Percentiles rank a stretch among this genome's conserved stretches.
Evolutionary conservation across 1,140 invertebrate genomes (phyloP).

Genomic region (Drosophila ogumai): DNA sequence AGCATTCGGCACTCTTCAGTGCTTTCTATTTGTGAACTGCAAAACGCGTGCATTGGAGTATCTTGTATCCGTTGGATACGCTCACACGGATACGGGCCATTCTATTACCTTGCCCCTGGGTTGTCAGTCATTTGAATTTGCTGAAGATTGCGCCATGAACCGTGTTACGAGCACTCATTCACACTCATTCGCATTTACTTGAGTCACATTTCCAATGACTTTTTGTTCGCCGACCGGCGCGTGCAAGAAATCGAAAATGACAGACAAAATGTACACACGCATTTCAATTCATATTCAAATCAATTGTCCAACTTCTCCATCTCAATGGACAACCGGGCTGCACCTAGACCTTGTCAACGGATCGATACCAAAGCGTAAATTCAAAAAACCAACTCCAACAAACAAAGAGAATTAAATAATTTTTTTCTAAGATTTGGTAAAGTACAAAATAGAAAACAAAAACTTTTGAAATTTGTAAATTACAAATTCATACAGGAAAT

Average conservation of each 20-base stretch:
- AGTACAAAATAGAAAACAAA: background rate
- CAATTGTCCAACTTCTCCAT: conserved; percentile 70
- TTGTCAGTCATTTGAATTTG: conserved; percentile 54
- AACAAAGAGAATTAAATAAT: conserved; percentile 71
- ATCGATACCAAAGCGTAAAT: conserved; percentile 23
- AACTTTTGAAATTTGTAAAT: conserved; percentile 18
- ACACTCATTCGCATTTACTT: conserved; percentile 46
- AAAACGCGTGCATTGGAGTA: conserved; percentile 10
- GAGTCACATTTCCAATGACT: conserved; percentile 57
- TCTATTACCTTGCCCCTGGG: conserved; percentile 49
- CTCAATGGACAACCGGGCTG: conserved; percentile 58
- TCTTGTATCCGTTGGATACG: conserved; percentile 6
- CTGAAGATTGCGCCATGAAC: conserved; percentile 57
- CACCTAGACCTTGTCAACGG: conserved; percentile 81
- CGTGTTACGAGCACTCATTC: conserved; percentile 40
- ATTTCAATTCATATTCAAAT: conserved; percentile 67
- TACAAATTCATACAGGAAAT: conserved; percentile 36
- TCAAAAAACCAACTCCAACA: conserved; percentile 37
- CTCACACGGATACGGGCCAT: conserved; percentile 3
- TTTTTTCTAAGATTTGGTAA: conserved; percentile 1
- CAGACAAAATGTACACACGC: conserved; percentile 39
- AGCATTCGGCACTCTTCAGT: background rate
- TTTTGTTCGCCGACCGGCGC: conserved; percentile 52
- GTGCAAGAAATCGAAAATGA: conserved; percentile 71
- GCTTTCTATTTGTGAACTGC: conserved; percentile 46